phyloP scores from a whole-genome alignment of 2,888 invertebrate species.

The Apamea anceps region DNA sequence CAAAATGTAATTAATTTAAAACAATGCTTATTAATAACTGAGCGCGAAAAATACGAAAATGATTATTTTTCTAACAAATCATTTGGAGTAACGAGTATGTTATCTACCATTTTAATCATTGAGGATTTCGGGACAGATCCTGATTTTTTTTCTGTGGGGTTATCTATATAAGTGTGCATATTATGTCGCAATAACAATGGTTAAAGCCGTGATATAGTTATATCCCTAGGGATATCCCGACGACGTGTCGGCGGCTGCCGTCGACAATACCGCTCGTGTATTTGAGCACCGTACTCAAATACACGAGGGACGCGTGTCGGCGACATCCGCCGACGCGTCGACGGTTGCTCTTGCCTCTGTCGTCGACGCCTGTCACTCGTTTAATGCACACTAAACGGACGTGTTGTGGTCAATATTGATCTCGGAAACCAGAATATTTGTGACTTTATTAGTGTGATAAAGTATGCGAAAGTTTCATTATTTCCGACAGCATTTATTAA shows the following conservation, averaged over 20 bases:
- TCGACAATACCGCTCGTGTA: background rate
- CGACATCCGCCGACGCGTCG: background rate
- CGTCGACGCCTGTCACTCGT: background rate
- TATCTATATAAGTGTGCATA: background rate
- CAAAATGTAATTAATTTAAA: conserved; percentile 23
- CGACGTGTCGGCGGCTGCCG: background rate
- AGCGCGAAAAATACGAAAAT: conserved; percentile 8
- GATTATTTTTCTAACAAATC: background rate
- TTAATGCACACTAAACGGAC: background rate
- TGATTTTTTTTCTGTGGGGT: background rate
- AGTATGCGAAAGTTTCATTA: background rate
- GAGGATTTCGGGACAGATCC: background rate
- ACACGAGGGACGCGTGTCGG: background rate
- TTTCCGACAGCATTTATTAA: background rate
- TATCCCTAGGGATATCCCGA: background rate
- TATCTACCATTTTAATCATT: background rate
- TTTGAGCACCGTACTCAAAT: background rate
- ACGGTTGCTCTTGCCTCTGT: background rate
- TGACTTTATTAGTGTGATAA: background rate
- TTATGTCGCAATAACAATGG: background rate
- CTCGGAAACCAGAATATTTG: background rate
- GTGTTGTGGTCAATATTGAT: background rate
- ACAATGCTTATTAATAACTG: conserved; percentile 20
- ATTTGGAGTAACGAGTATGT: background rate
- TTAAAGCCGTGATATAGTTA: background rate